Percentiles rank a stretch among this genome's conserved stretches.
Evolutionary conservation across 2,113 vertebrate species (phyloP).

Genomic region (Trochalopteron elliotii): DNA sequence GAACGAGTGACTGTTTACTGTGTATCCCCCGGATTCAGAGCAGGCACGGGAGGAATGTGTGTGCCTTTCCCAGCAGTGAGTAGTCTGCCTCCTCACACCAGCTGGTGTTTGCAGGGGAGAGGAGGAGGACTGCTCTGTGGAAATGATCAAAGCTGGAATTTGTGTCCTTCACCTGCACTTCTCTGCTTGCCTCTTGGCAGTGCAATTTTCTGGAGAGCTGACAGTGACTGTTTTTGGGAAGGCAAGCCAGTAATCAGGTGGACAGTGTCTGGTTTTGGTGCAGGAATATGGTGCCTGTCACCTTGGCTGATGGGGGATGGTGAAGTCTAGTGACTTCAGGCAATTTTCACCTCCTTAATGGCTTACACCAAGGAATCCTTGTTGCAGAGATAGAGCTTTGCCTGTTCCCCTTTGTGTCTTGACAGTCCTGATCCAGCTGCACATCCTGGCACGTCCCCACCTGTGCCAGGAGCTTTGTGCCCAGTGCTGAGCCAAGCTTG

Average conservation of each 20-base stretch:
- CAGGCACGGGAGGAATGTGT: not conserved
- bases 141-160: not conserved
- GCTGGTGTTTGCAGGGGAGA: not conserved
- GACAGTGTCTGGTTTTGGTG: not conserved
- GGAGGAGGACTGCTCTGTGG: not conserved
- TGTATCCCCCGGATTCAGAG: not conserved
- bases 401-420: not conserved
- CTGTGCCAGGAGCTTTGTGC: not conserved
- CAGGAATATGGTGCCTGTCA: not conserved
- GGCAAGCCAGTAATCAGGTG: not conserved
- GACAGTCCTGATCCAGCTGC: fast-evolving
- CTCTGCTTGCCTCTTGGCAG: conserved; percentile 10
- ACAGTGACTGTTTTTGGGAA: not conserved
- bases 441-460: not conserved
- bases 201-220: not conserved
- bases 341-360: not conserved
- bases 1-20: not conserved
- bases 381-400: not conserved
- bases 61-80: not conserved
- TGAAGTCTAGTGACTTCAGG: not conserved
- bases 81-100: not conserved
- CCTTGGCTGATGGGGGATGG: not conserved
- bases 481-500: not conserved
- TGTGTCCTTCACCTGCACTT: not conserved
- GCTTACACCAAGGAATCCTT: not conserved